Evolutionary conservation across 2,888 invertebrate genomes (phyloP), one percentile per base, ranked within the genome.

Genomic region (Scaptomyza caliginosa): DNA sequence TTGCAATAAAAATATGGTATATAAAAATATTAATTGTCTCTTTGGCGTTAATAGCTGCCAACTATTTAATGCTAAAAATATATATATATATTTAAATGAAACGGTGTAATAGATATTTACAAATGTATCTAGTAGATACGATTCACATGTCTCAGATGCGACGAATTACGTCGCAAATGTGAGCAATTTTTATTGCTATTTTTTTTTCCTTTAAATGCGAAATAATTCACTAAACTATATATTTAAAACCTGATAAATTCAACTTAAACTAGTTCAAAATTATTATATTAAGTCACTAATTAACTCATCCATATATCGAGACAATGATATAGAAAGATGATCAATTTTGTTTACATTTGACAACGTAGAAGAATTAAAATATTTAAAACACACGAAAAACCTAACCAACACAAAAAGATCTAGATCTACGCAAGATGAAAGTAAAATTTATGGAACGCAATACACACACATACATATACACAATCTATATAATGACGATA

Each of bases 181-280:
- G 26, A 40, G 36, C 32, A 36, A 21, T 74, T n/a, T n/a, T n/a
- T n/a, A n/a, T 24, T 73, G 74, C 73, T 72, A 74, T 72, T 72
- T 74, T 62, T 51, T 40, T 46, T 46, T 28, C 39, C n/a, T 39
- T 30, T 10, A 52, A 51, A 62, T 36, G 28, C 42, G 8, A 57
- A 69, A 51, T 43, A 56, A 63, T 58, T 54, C 38, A 50, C 34
- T 39, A 19, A 19, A 38, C n/a, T 38, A 45, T 38, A 45, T 39
- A 43, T 54, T 36, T 40, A 49, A 38, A 42, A 38, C 55, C n/a
- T n/a, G n/a, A n/a, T n/a, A n/a, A n/a, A n/a, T n/a, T n/a, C n/a
- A n/a, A n/a, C n/a, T n/a, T n/a, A n/a, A n/a, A n/a, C n/a, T n/a
- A 23, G 13, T 16, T 36, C 4, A 28, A 13, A 24, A 26, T 58